A percentile compares a stretch with the other conserved stretches of the same genome.
Conservation (phyloP, 2,113 vertebrate genomes). For the Tauraco erythrolophus region DNA sequence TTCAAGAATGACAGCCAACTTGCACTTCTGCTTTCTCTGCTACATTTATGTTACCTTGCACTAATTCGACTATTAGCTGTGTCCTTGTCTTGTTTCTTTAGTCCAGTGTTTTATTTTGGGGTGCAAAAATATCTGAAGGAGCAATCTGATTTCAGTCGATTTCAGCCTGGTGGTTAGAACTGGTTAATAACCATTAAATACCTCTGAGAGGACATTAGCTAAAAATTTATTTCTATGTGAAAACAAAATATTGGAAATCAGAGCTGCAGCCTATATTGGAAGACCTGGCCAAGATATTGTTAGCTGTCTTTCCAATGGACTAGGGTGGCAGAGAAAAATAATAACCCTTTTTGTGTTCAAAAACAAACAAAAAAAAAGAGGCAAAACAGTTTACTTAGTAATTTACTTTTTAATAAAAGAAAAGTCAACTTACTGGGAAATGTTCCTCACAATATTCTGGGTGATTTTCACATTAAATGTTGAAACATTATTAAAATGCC, state of each 20-base stretch:
- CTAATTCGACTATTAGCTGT: not conserved
- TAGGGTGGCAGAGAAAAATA: not conserved
- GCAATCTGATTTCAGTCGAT: not conserved
- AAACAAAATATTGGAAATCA: not conserved
- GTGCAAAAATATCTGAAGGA: slow-evolving; percentile 3
- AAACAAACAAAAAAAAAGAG: not conserved
- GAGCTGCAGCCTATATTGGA: not conserved
- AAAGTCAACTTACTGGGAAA: not conserved
- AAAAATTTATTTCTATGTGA: not conserved
- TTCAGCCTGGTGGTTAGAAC: not conserved
- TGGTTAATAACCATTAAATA: not conserved
- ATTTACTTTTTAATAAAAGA: not conserved
- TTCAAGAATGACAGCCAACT: slow-evolving; percentile 33
- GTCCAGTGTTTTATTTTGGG: slow-evolving; percentile 56
- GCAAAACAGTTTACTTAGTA: not conserved
- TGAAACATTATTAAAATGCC: not conserved
- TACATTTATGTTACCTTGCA: not conserved
- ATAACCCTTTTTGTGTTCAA: not conserved
- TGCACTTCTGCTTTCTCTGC: slow-evolving; percentile 28
- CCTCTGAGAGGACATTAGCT: slow-evolving; percentile 6
- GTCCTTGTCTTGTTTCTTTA: not conserved
- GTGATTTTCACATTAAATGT: not conserved
- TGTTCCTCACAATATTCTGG: not conserved
- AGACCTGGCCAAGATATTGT: not conserved
- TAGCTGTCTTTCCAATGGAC: not conserved